Evolutionary conservation across 92 coral and sea anemone genomes (phyloP).

Genomic region (Galaxea fascicularis): DNA sequence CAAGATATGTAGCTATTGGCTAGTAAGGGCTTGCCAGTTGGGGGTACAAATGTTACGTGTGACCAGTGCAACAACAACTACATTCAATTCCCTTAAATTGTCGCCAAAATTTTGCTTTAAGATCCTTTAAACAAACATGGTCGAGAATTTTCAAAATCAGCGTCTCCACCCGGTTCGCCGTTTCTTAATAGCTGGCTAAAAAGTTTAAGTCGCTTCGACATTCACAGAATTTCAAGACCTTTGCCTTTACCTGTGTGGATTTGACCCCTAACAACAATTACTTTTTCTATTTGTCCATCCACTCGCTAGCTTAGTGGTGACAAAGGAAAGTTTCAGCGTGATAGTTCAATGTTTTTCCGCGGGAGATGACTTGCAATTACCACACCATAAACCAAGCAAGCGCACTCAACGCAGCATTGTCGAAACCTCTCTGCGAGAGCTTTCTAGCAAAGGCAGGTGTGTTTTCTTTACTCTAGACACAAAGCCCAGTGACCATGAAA

Average conservation of each 20-base stretch:
- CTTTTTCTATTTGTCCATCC: conserved; percentile 29
- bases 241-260: background rate
- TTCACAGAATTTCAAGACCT: background rate
- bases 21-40: conserved; percentile 2
- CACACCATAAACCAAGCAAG: background rate
- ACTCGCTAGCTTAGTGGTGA: background rate
- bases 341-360: background rate
- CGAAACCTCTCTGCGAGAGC: conserved; percentile 4
- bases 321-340: conserved; percentile 30
- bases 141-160: background rate
- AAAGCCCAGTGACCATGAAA: conserved; percentile 15
- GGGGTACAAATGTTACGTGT: conserved; percentile 32
- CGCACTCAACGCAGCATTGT: background rate
- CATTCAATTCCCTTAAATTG: conserved; percentile 7
- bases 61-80: conserved; percentile 50
- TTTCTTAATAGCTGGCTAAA: background rate
- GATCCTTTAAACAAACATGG: conserved; percentile 15
- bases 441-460: conserved; percentile 31
- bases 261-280: background rate
- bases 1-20: conserved; percentile 22
- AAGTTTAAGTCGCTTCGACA: background rate
- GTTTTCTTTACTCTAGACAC: background rate
- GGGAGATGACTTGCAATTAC: background rate
- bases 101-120: background rate
- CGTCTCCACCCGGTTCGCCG: background rate